Evolutionary conservation across 1,140 invertebrate genomes (phyloP), one percentile per base, ranked within the genome.

Genomic region (Zophobas morio): DNA sequence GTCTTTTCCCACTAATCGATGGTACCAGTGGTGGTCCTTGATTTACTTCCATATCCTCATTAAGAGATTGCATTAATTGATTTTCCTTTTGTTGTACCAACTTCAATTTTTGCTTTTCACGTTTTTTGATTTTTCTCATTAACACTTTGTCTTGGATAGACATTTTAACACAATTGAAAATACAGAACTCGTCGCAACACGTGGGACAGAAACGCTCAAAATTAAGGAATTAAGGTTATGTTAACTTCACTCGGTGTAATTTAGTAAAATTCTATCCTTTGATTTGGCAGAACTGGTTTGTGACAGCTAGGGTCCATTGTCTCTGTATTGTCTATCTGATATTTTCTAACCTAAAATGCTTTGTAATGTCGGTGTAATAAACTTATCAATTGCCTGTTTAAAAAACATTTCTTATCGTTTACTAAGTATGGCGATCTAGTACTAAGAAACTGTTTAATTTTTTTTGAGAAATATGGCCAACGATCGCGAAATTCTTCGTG

Each of bases 401-500:
- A n/a, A n/a, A n/a, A 1, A 2, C 6, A 2, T 42, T 70, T 6
- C 42, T 20, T 70, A 5, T 33, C 37, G 42, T 70, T 8, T 42
- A 6, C 20, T 51, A 51, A 51, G 20, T 6, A 51, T 54, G 70
- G 1, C 2, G 51, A 51, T 39, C 8, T 54, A 51, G 36, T 60
- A 8, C 6, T 56, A 5, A 5, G 34, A 33, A 33, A 8, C 20
- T 60, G 34, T 60, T 60, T 33, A 5, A 33, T 60, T 2, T 6
- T 37, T 70, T 1, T 42, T 53, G 51, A 3, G 32, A 72, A 74
- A 54, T 80, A 97, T 97, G 96, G 95, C 95, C 54, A 95, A 96
- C 83, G 96, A 98, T 86, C 89, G 96, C 78, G 97, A 99, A 90
- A 93, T 99, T 74, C 86, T 99, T 56, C 90, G 96, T 51, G 95